A percentile compares a stretch with the other conserved stretches of the same genome.
These are phyloP conservation scores for Trisateles emortualis DNA, from an alignment of 2,888 invertebrate species.

Conservation along the genomic window DNA sequence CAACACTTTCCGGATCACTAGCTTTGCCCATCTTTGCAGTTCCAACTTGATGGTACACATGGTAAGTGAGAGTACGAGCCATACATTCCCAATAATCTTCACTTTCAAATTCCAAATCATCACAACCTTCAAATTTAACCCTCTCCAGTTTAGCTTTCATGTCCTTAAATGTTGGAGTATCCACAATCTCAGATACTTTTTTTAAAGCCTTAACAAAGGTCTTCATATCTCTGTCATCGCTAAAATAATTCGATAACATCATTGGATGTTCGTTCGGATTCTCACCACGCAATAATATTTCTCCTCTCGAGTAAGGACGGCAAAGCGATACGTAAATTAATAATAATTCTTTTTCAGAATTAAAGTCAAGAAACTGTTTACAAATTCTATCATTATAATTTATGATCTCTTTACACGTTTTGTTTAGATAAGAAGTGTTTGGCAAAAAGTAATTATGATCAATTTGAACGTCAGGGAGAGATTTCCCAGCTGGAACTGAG, in stretches of 20 bases:
- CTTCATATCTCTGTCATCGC: conserved; percentile 69
- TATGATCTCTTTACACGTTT: conserved; percentile 67
- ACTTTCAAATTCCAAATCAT: conserved; percentile 63
- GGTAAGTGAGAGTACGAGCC: conserved; percentile 73
- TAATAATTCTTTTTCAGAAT: conserved; percentile 70
- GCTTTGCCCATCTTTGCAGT: conserved; percentile 76
- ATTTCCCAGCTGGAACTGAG: conserved; percentile 64
- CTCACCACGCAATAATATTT: conserved; percentile 62
- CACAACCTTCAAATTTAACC: conserved; percentile 68
- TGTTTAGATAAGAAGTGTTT: conserved; percentile 69
- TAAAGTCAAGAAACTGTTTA: conserved; percentile 68
- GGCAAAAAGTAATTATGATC: conserved; percentile 79
- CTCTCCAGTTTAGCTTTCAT: conserved; percentile 69
- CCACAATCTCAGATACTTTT: conserved; percentile 64
- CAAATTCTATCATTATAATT: conserved; percentile 71
- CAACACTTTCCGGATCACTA: conserved; percentile 65
- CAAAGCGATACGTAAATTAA: conserved; percentile 75
- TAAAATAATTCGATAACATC: conserved; percentile 76
- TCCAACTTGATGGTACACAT: conserved; percentile 80
- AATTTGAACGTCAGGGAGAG: conserved; percentile 75
- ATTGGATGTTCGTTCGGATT: conserved; percentile 69
- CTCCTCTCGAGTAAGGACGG: conserved; percentile 73
- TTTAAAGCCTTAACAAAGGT: conserved; percentile 68
- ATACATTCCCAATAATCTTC: conserved; percentile 80
- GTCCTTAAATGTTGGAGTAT: conserved; percentile 66